Evolutionary conservation across 2,113 vertebrate species (phyloP), one percentile per base, ranked within the genome.

Genomic region (Stegastes partitus): DNA sequence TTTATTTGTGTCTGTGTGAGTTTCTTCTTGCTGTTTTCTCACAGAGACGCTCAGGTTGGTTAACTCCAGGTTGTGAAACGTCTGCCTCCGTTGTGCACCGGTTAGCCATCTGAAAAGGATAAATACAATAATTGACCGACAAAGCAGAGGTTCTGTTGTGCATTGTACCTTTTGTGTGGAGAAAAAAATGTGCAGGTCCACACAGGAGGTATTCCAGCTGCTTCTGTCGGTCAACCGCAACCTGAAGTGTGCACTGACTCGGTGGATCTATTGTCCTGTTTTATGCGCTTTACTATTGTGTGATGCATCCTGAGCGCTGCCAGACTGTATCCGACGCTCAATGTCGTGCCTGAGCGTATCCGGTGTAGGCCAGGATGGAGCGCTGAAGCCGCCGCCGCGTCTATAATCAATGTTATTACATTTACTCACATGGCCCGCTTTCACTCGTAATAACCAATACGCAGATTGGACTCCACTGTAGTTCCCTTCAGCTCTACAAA

Each of bases 401-500:
- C 72, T 47, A 51, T 21, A 21, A 49, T 75, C 73, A 57, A 50
- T 75, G 57, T 26, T n/a, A 11, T 50, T 49, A 37, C 16, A 50
- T 66, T 39, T 66, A 39, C 25, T 66, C 53, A 66, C 15, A 23
- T 15, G 28, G 5, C 12, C 4, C 0, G 12, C 15, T 42, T 11
- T 14, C 39, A 42, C 39, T 42, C 11, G 39, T 14, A 42, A 42
- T 42, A 11, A 42, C 39, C 11, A 42, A 12, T 42, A 15, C 1
- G 3, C 11, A 42, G 18, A n/a, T n/a, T n/a, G n/a, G n/a, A 34
- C 4, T 34, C 21, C n/a, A 47, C 67, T 14, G n/a, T 3, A 59
- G 47, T 49, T 58, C 11, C 21, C 31, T 23, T 70, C 44, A 51
- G 39, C 39, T 42, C 39, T 51, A 11, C 14, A 66, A 37, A 37